A percentile compares a stretch with the other conserved stretches of the same genome.
Evolutionary conservation across 2,113 vertebrate genomes (phyloP).

Genomic region (Pampusana beccarii): DNA sequence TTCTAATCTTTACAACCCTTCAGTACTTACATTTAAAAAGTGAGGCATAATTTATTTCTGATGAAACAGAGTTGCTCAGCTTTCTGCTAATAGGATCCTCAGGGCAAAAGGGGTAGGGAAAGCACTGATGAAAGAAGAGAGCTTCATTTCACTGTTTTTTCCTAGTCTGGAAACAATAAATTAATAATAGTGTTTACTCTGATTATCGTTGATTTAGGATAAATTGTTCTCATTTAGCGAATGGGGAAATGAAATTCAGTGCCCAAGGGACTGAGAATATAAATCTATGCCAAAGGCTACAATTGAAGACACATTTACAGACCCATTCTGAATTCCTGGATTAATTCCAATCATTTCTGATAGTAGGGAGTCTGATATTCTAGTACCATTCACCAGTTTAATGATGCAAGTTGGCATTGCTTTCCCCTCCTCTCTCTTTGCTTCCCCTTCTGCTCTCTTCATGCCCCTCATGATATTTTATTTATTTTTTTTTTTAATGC

Average conservation of each 20-base stretch:
- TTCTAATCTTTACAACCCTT: conserved; percentile 74
- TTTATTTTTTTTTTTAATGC: neutral
- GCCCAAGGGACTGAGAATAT: conserved; percentile 10
- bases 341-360: conserved; percentile 15
- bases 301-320: conserved; percentile 19
- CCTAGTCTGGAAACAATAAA: conserved; percentile 67
- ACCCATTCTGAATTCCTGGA: conserved; percentile 43
- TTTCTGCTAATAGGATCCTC: conserved; percentile 76
- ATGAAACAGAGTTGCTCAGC: conserved; percentile 69
- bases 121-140: conserved; percentile 51
- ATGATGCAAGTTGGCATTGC: neutral
- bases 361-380: neutral
- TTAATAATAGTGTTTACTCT: conserved; percentile 70
- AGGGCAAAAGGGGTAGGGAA: conserved; percentile 63
- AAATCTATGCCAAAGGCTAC: conserved; percentile 37
- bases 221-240: conserved; percentile 66
- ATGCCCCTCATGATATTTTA: neutral
- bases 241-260: conserved; percentile 29
- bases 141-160: conserved; percentile 1
- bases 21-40: conserved; percentile 70
- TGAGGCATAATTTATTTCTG: conserved; percentile 73
- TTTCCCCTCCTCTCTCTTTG: neutral
- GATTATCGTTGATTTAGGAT: conserved; percentile 65
- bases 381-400: neutral
- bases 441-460: neutral